Evolutionary conservation across 2,888 invertebrate genomes (phyloP), one percentile per base, ranked within the genome.

Genomic region (Sabatieria punctata): DNA sequence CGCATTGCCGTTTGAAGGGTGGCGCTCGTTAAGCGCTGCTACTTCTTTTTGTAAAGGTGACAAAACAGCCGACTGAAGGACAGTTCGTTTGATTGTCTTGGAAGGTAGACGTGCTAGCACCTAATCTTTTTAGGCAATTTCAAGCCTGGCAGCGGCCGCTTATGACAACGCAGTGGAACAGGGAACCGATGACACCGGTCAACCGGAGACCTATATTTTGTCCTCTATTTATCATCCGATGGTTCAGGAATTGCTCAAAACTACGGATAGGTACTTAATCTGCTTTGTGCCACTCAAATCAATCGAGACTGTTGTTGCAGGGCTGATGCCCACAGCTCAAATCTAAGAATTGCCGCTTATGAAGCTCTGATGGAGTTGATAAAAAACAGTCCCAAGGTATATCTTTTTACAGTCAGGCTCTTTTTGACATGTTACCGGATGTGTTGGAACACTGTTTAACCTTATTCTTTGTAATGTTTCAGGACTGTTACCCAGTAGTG

Each of bases 281-380:
- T 30, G 8, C 8, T 30, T 30, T 30, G 8, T 30, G 30, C 15
- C 15, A 11, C 8, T 8, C 15, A 8, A 15, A 30, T 30, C n/a
- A n/a, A n/a, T n/a, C n/a, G 30, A 8, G 15, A 8, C 8, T 15
- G 30, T 30, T 30, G 30, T 55, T 61, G 40, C 54, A 69, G 97
- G 43, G 75, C 79, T 36, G 95, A 97, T 70, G 89, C 86, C 30
- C 66, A 66, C 49, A 67, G 86, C 66, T 84, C 85, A 43, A 95
- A 95, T 68, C 74, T 97, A 47, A 75, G 97, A 54, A 85, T 88
- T 24, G 91, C 95, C 27, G 97, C 97, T 0, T 97, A 97, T 66
- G 95, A 97, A 69, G 93, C 97, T 1, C 74, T 97, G 1, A 97
- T 97, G 95, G 95, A 95, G 72, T 82, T 97, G 82, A 85, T 99